Percentiles rank a stretch among this genome's conserved stretches.
phyloP scores from a whole-genome alignment of 2,113 vertebrate genomes.

The Cebus imitator region DNA sequence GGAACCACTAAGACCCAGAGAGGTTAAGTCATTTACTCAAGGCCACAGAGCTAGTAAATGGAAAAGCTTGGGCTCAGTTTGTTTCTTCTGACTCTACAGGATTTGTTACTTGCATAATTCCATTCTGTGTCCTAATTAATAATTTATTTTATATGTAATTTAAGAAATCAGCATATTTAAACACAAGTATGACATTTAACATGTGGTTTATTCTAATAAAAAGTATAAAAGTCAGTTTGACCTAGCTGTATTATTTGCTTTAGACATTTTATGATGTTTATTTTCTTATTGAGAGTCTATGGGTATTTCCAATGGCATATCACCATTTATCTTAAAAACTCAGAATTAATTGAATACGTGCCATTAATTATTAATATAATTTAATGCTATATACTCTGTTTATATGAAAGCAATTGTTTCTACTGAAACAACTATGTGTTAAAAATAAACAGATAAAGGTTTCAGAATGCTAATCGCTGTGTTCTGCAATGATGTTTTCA shows the following conservation, averaged over 20 bases:
- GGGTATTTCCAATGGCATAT: not conserved
- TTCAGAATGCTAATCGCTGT: not conserved
- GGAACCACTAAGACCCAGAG: not conserved
- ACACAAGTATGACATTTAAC: not conserved
- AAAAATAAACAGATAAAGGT: not conserved
- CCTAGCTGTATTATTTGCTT: not conserved
- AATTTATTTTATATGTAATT: not conserved
- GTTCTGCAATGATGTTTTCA: not conserved
- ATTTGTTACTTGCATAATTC: not conserved
- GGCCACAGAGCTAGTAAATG: not conserved
- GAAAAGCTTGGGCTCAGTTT: not conserved
- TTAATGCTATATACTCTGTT: not conserved
- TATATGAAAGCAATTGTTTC: not conserved
- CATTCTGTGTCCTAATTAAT: not conserved
- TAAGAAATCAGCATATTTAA: not conserved
- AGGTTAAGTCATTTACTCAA: not conserved
- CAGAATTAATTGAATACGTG: not conserved
- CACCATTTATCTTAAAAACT: not conserved
- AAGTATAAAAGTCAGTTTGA: not conserved
- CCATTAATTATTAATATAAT: not conserved
- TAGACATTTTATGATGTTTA: not conserved
- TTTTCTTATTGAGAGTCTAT: conserved; percentile 17
- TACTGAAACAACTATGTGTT: not conserved
- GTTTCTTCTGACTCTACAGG: not conserved
- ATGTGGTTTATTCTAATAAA: not conserved